Conservation (phyloP, 1,140 invertebrate species). For the Heliothis subflexa region DNA sequence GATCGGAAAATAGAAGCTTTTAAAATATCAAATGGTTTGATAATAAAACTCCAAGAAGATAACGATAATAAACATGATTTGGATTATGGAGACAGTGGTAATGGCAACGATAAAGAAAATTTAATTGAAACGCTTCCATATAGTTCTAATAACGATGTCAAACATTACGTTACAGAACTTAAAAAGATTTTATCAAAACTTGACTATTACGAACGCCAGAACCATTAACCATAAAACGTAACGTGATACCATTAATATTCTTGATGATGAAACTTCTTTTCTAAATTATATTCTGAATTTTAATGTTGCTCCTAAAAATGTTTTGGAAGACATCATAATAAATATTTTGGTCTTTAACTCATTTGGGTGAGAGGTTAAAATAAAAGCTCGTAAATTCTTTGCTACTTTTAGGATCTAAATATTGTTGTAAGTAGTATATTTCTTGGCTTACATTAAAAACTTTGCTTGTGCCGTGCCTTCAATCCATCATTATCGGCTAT, state of each 20-base stretch:
- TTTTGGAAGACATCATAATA: background rate
- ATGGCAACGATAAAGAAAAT: conserved; percentile 24
- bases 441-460: too few relatives aligned
- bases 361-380: too few relatives aligned
- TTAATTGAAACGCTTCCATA: conserved; percentile 33
- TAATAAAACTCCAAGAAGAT: conserved; percentile 18
- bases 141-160: conserved; percentile 26
- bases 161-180: conserved; percentile 11
- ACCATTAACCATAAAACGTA: conserved; percentile 42
- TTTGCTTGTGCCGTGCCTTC: too few relatives aligned
- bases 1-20: background rate
- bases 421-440: too few relatives aligned
- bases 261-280: conserved; percentile 18
- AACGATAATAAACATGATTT: conserved; percentile 27
- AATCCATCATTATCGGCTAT: too few relatives aligned
- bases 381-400: too few relatives aligned
- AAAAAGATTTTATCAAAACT: conserved; percentile 47
- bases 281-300: conserved; percentile 18
- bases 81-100: conserved; percentile 11
- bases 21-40: conserved; percentile 6
- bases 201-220: conserved; percentile 33
- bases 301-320: background rate
- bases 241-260: conserved; percentile 40
- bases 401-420: too few relatives aligned
- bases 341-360: background rate